A percentile compares a stretch with the other conserved stretches of the same genome.
phyloP scores from a whole-genome alignment of 1,140 invertebrate species.

The Danaus plexippus region DNA sequence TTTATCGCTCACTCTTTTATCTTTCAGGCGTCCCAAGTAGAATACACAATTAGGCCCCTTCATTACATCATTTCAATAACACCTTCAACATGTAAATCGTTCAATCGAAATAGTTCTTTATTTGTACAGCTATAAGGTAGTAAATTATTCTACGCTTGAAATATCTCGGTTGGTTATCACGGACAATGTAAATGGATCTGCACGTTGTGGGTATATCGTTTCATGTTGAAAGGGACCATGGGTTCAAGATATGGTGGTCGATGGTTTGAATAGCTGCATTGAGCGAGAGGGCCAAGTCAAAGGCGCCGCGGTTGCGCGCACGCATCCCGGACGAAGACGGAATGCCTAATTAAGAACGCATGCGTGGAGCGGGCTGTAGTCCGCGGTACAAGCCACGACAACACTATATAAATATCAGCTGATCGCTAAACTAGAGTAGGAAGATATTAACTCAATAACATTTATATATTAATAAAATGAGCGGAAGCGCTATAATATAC shows the following conservation, averaged over 20 bases:
- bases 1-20: slow-evolving; percentile 52
- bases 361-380: slow-evolving; percentile 54
- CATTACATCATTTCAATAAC: slow-evolving; percentile 68
- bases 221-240: slow-evolving; percentile 52
- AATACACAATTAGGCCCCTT: slow-evolving; percentile 67
- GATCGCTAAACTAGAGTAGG: no score
- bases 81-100: slow-evolving; percentile 46
- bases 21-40: slow-evolving; percentile 52
- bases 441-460: no score
- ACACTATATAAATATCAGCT: not conserved
- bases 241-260: slow-evolving; percentile 30
- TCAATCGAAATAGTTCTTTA: slow-evolving; percentile 20
- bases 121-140: slow-evolving; percentile 1
- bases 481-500: no score
- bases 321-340: slow-evolving; percentile 60
- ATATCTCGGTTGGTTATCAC: slow-evolving; percentile 30
- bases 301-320: slow-evolving; percentile 62
- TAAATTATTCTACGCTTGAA: slow-evolving; percentile 14
- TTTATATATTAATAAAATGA: no score
- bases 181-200: slow-evolving; percentile 35
- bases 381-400: slow-evolving; percentile 25
- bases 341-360: slow-evolving; percentile 70
- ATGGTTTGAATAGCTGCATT: slow-evolving; percentile 60
- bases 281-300: slow-evolving; percentile 60
- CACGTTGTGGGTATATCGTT: slow-evolving; percentile 33